Conservation (phyloP, 2,113 vertebrate genomes). For the Myrmophylax atrothorax region DNA sequence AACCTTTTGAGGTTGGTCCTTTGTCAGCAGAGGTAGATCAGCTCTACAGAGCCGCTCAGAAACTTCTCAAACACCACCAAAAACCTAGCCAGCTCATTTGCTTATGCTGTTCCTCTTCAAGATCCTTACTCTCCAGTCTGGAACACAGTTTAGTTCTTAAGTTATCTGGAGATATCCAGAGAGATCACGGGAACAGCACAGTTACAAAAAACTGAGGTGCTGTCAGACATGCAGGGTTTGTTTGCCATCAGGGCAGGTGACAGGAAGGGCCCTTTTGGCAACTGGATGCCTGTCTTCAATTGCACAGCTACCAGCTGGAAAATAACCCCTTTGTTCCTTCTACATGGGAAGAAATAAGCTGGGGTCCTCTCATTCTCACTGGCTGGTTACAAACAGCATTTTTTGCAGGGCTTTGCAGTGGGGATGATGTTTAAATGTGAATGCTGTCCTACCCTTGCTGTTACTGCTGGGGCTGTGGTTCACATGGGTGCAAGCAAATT, state of each 20-base stretch:
- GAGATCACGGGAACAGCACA: not conserved
- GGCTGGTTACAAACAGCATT: not conserved
- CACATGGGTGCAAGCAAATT: not conserved
- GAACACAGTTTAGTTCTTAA: not conserved
- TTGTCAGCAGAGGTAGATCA: not conserved
- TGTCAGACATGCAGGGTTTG: not conserved
- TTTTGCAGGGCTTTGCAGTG: not conserved
- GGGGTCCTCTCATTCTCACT: not conserved
- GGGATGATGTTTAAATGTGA: not conserved
- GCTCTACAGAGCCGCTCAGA: not conserved
- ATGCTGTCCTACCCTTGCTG: not conserved
- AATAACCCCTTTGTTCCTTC: not conserved
- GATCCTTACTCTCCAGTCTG: not conserved
- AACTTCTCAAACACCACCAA: not conserved
- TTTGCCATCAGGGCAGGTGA: not conserved
- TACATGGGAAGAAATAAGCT: not conserved
- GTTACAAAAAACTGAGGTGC: not conserved
- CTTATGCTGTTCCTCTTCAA: not conserved
- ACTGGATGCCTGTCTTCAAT: not conserved
- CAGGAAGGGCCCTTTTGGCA: not conserved
- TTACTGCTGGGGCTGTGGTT: not conserved
- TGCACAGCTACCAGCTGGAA: not conserved
- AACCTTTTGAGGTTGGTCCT: not conserved
- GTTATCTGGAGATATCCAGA: not conserved
- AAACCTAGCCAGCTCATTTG: not conserved